phyloP scores from a whole-genome alignment of 2,113 vertebrate genomes.

The Turnix velox region DNA sequence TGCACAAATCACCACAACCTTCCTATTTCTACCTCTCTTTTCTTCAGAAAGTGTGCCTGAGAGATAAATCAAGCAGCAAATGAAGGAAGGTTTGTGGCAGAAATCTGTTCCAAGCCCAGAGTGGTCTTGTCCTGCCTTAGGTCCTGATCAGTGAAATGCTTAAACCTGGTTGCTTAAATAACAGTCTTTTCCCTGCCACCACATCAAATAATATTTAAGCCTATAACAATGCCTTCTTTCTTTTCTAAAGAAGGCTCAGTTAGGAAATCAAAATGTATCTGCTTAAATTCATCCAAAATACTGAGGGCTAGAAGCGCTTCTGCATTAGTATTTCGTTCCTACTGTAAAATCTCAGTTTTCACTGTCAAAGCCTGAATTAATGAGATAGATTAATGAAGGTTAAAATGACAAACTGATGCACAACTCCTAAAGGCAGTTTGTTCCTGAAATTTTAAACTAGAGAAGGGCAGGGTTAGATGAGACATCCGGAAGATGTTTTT shows the following conservation, averaged over 20 bases:
- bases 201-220: neutral
- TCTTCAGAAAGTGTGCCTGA: neutral
- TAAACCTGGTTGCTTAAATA: neutral
- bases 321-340: neutral
- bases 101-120: neutral
- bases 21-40: neutral
- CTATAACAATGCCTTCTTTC: neutral
- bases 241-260: neutral
- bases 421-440: neutral
- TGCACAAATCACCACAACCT: neutral
- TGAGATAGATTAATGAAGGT: neutral
- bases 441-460: no score
- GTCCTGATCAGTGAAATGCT: neutral
- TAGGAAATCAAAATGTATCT: neutral
- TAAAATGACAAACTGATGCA: neutral
- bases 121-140: neutral
- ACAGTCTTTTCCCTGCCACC: neutral
- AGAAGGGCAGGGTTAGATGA: no score
- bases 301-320: neutral
- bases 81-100: neutral
- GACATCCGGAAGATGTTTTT: no score
- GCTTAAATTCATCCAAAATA: neutral
- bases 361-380: neutral
- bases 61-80: neutral
- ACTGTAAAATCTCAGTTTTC: neutral